These are phyloP conservation scores for Phylloscopus trochilus DNA, from an alignment of 2,113 vertebrate genomes.

Conservation along the genomic window DNA sequence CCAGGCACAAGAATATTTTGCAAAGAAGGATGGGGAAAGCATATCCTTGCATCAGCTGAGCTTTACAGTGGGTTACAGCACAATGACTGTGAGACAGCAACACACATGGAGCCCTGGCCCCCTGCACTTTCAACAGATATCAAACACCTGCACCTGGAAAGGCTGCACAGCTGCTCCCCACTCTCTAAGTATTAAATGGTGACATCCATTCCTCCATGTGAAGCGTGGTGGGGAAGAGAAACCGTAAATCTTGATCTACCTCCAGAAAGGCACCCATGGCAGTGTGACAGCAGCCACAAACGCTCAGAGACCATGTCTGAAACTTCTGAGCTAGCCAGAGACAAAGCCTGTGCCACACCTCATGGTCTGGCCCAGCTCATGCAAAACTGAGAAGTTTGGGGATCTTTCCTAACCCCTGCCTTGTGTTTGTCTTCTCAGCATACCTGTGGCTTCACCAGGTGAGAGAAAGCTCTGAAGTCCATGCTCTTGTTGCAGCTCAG, in stretches of 20 bases:
- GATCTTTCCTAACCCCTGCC: background rate
- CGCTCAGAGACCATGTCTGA: accelerated
- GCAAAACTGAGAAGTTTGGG: background rate
- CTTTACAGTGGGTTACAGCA: background rate
- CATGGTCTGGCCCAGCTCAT: background rate
- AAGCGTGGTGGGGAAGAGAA: background rate
- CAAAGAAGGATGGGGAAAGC: background rate
- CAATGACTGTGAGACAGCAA: background rate
- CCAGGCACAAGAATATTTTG: background rate
- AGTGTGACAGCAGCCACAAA: background rate
- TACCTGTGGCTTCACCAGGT: background rate
- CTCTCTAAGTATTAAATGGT: background rate
- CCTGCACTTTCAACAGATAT: background rate
- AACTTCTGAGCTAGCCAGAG: background rate
- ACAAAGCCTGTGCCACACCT: background rate
- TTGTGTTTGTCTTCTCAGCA: background rate
- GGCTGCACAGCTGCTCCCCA: background rate
- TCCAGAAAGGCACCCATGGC: background rate
- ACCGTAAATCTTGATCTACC: background rate
- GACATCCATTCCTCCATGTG: background rate
- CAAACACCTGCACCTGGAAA: background rate
- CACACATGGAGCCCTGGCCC: accelerated
- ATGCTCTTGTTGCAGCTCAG: background rate
- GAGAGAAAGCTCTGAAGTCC: background rate
- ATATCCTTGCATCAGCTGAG: background rate